These are phyloP conservation scores for Psix sp. DNA, from an alignment of 1,140 invertebrate species.

Conservation along the genomic window DNA sequence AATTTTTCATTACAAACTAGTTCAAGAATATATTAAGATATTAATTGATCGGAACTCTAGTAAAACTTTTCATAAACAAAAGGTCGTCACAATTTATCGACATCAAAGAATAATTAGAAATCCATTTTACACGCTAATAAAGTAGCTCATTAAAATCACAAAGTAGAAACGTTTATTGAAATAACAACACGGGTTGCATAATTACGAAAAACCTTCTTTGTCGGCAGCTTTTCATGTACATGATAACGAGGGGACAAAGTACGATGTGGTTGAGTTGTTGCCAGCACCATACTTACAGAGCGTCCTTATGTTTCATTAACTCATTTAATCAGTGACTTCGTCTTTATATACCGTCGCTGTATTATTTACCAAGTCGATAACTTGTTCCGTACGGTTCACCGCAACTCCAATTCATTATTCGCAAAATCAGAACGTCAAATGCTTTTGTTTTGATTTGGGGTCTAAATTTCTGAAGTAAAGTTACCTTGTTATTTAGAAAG, in stretches of 20 bases:
- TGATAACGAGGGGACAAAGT: conserved; percentile 38
- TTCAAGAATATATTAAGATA: not conserved
- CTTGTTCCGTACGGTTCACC: too few species aligned
- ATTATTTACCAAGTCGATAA: conserved; percentile 19
- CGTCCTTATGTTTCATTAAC: conserved; percentile 76
- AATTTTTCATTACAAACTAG: conserved; percentile 1
- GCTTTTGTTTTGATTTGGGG: not conserved
- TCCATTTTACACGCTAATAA: not conserved
- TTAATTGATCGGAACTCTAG: too few species aligned
- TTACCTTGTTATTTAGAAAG: conserved; percentile 93
- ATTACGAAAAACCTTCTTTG: conserved; percentile 26
- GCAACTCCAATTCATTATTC: too few species aligned
- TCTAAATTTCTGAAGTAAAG: not conserved
- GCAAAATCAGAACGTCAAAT: not conserved
- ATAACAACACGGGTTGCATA: conserved; percentile 4
- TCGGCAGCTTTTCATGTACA: conserved; percentile 1
- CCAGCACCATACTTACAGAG: conserved; percentile 43
- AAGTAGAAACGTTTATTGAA: conserved; percentile 16
- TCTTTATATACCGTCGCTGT: conserved; percentile 22
- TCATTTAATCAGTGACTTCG: conserved; percentile 39
- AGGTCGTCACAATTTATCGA: not conserved
- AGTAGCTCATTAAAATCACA: conserved; percentile 8
- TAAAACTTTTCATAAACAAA: too few species aligned
- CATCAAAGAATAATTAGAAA: conserved; percentile 6
- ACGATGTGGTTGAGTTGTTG: conserved; percentile 37